Conservation (phyloP, 92 coral and sea anemone genomes). For the Paramuricea clavata region DNA sequence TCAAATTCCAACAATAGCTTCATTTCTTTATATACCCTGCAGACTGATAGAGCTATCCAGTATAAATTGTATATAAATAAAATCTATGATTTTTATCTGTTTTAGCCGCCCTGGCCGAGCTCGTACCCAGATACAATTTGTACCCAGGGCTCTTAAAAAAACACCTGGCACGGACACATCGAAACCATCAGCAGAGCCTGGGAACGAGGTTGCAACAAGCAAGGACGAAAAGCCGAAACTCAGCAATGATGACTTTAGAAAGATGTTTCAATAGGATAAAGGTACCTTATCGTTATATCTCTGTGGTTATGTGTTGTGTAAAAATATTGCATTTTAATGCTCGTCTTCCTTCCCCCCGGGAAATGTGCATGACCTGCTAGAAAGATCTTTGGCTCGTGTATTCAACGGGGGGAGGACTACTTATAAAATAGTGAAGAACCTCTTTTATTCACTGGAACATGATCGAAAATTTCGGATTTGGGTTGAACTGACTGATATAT, state of each 20-base stretch:
- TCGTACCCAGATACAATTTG: constrained; percentile 91
- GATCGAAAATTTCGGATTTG: background rate
- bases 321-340: background rate
- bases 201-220: constrained; percentile 47
- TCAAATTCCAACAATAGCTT: no score
- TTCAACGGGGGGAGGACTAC: background rate
- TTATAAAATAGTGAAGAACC: background rate
- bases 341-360: background rate
- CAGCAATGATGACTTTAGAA: constrained; percentile 47
- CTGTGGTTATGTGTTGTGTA: no score
- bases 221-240: constrained; percentile 51
- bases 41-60: background rate
- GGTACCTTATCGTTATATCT: no score
- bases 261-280: constrained; percentile 37
- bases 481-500: background rate
- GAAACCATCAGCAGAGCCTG: constrained; percentile 61
- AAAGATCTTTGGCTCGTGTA: background rate
- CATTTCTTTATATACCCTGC: no score
- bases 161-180: background rate
- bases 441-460: background rate
- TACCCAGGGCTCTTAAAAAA: constrained; percentile 89
- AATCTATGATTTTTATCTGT: background rate
- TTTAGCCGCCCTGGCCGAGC: constrained; percentile 85
- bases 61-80: background rate
- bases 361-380: background rate